phyloP scores from a whole-genome alignment of 1,140 invertebrate genomes.

The Copidosoma floridanum region DNA sequence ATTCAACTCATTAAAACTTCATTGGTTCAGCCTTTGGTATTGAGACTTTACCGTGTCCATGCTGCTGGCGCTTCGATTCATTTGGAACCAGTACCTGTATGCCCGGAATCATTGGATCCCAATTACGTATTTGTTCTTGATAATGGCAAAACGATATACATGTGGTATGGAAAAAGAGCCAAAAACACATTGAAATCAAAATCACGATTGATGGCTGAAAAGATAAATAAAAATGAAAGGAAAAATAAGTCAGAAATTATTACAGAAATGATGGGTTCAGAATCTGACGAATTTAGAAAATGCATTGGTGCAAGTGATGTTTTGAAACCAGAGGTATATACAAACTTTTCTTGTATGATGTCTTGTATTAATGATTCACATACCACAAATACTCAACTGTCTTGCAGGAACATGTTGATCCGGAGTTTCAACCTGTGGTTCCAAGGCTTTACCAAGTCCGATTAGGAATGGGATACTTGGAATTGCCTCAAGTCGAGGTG shows the following conservation, averaged over 20 bases:
- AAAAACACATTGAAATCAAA: constrained; percentile 96
- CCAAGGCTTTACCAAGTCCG: constrained; percentile 91
- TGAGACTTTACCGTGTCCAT: constrained; percentile 86
- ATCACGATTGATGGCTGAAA: constrained; percentile 92
- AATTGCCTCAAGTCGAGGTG: constrained; percentile 92
- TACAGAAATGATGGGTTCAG: constrained; percentile 78
- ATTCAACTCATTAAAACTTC: neutral
- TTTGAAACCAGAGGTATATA: constrained; percentile 28
- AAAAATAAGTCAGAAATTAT: constrained; percentile 93
- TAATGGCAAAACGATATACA: constrained; percentile 79
- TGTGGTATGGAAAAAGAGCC: constrained; percentile 91
- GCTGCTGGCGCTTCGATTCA: constrained; percentile 85
- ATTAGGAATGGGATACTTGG: constrained; percentile 97
- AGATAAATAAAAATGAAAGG: constrained; percentile 98
- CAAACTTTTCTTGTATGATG: constrained; percentile 9
- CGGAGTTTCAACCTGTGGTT: constrained; percentile 71
- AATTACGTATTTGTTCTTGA: constrained; percentile 92
- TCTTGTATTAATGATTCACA: too few relatives aligned
- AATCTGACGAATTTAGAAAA: constrained; percentile 84
- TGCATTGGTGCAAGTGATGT: constrained; percentile 59
- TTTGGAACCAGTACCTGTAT: constrained; percentile 83
- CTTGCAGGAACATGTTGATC: constrained; percentile 84
- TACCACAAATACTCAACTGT: too few relatives aligned
- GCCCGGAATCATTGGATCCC: constrained; percentile 76
- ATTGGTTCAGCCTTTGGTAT: constrained; percentile 71